Conservation (phyloP, 2,113 vertebrate species). For the Tachuris rubrigastra region DNA sequence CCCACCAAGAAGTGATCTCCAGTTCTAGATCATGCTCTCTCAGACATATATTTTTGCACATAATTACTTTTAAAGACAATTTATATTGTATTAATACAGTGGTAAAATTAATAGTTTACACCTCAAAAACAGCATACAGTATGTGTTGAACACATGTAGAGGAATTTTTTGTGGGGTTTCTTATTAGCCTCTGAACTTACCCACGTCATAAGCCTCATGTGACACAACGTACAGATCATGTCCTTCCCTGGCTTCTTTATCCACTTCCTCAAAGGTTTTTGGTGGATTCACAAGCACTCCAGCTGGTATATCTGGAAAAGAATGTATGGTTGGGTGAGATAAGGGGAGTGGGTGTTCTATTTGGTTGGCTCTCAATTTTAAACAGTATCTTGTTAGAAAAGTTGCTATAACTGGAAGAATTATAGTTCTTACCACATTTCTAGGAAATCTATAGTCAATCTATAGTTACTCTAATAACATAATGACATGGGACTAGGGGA, state of each 20-base stretch:
- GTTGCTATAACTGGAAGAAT: not conserved
- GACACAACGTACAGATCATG: conserved; percentile 77
- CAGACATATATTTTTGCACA: not conserved
- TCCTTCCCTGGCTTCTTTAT: conserved; percentile 73
- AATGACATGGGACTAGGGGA: not conserved
- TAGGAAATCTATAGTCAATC: not conserved
- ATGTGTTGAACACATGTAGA: not conserved
- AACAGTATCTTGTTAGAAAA: not conserved
- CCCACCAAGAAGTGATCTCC: not conserved
- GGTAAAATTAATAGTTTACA: not conserved
- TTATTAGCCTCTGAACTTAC: conserved; percentile 31
- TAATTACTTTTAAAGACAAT: not conserved
- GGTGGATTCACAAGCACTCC: conserved; percentile 79
- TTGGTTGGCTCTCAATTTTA: not conserved
- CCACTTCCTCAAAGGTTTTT: conserved; percentile 76
- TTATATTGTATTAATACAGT: not conserved
- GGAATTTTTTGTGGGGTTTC: not conserved
- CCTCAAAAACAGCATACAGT: not conserved
- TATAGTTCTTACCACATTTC: not conserved
- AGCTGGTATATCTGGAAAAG: conserved; percentile 55
- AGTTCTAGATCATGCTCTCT: not conserved
- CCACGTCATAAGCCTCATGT: conserved; percentile 79
- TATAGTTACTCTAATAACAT: not conserved
- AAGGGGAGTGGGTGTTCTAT: not conserved
- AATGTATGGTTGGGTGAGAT: not conserved